Evolutionary conservation across 1,140 invertebrate species (phyloP), one percentile per base, ranked within the genome.

Genomic region (Scylla paramamosain): DNA sequence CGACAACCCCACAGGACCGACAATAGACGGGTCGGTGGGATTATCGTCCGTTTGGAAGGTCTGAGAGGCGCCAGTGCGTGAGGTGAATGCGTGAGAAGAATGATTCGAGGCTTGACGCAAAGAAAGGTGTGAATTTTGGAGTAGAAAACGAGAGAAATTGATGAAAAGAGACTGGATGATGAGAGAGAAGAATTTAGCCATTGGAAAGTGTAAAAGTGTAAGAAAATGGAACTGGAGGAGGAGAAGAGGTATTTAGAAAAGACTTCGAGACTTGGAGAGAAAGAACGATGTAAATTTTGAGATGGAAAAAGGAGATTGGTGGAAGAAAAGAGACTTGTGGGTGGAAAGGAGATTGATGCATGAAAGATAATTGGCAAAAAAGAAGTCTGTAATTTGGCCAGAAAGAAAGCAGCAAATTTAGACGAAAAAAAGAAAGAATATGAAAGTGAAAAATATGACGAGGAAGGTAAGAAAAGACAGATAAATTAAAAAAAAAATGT

Each of bases 11-110:
- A 95, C 95, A 48, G 93, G 95, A 93, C 95, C 95, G 95, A 88
- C 52, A 89, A 77, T 91, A 16, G 87, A 93, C 92, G 90, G 95
- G 95, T 95, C 95, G 95, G 95, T 95, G 95, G 95, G 95, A 95
- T 92, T 95, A 87, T 95, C 95, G 95, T 95, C 95, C 95, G 95
- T 95, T 95, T 95, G 92, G 92, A 95, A 90, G 89, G 95, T 93
- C 94, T 86, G 25, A 39, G 67, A 87, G 29, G 29, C 90, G 29
- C 59, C 93, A 52, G 86, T 46, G 39, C n/a, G 77, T 4, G 86
- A 39, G 83, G 4, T 3, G 25, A 16, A n/a, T 39, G 45, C 3
- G 25, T 14, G 52, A 59, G 3, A 91, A 31, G 52, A 91, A 10
- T 46, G 16, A 32, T 10, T 52, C 20, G 45, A 59, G 29, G 16